Percentiles rank a stretch among this genome's conserved stretches.
Evolutionary conservation across 2,113 vertebrate genomes (phyloP).

Genomic region (Ondatra zibethicus): DNA sequence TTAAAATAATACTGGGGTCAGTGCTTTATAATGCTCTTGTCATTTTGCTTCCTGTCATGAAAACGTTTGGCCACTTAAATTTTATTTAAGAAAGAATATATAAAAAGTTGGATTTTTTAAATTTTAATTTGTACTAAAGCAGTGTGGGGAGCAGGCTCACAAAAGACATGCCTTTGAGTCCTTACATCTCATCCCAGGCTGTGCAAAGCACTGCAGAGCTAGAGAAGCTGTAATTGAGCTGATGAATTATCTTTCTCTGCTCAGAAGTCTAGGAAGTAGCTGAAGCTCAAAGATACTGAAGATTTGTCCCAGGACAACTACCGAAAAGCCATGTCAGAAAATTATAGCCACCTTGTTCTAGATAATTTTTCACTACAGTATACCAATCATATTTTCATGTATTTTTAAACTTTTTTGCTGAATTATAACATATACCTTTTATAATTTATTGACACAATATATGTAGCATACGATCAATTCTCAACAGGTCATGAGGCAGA

Average conservation of each 20-base stretch:
- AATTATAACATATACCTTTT: background rate
- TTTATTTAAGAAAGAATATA: background rate
- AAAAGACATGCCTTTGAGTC: background rate
- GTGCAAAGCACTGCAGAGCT: background rate
- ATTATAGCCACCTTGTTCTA: background rate
- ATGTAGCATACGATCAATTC: background rate
- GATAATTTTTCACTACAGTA: background rate
- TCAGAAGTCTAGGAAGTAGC: background rate
- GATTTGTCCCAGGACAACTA: background rate
- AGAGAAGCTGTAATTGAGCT: background rate
- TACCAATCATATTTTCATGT: background rate
- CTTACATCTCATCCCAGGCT: conserved; percentile 23
- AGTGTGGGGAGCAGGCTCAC: background rate
- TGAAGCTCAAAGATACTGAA: background rate
- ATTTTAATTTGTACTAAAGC: conserved; percentile 37
- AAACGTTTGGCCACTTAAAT: background rate
- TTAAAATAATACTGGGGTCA: background rate
- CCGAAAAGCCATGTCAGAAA: background rate
- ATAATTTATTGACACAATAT: background rate
- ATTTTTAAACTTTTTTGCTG: background rate
- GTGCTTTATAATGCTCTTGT: background rate
- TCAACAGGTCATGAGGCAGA: background rate
- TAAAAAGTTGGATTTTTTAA: background rate
- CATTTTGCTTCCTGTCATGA: background rate
- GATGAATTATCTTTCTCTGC: background rate